These are phyloP conservation scores for Chaetophractus vellerosus DNA, from an alignment of 2,797 vertebrate species.

Conservation along the genomic window DNA sequence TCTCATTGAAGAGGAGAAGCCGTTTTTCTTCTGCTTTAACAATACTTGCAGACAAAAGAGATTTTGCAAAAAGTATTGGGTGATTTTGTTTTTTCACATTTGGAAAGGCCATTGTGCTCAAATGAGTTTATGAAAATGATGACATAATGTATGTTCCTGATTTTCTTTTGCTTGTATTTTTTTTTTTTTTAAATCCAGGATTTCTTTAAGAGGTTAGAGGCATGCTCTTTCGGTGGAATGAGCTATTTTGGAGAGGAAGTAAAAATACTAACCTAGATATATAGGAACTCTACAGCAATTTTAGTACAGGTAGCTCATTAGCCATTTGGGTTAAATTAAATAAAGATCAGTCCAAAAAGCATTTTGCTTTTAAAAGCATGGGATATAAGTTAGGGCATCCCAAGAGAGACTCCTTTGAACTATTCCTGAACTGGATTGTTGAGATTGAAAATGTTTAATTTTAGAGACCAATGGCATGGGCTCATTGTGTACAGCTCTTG, in stretches of 20 bases:
- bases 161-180: neutral
- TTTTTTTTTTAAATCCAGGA: no score
- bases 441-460: neutral
- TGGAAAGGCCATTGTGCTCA: neutral
- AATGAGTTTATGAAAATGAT: neutral
- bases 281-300: neutral
- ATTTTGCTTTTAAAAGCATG: neutral
- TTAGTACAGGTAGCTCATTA: neutral
- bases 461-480: neutral
- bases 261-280: neutral
- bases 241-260: neutral
- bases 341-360: neutral
- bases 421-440: neutral
- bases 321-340: neutral
- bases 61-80: neutral
- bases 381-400: neutral
- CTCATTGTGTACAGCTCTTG: no score
- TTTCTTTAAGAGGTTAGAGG: neutral
- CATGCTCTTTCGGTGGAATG: neutral
- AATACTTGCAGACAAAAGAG: neutral
- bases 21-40: no score
- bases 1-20: neutral
- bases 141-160: accelerated
- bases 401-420: neutral
- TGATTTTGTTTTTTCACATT: neutral